Evolutionary conservation across 2,113 vertebrate genomes (phyloP).

Genomic region (Marmota flaviventris): DNA sequence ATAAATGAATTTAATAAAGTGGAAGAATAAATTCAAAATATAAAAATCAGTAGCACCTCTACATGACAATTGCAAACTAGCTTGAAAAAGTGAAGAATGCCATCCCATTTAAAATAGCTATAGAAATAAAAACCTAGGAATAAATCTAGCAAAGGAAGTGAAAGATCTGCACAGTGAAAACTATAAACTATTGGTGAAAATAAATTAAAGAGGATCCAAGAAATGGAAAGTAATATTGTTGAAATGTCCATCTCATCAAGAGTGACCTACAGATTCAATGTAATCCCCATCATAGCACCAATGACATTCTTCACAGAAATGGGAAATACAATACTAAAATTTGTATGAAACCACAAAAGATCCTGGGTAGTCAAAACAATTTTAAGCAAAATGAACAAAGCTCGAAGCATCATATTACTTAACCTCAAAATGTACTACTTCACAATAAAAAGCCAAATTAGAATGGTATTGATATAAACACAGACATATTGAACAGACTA

Average conservation of each 20-base stretch:
- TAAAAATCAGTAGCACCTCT: background rate
- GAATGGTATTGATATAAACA: background rate
- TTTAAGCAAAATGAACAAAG: background rate
- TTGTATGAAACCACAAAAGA: background rate
- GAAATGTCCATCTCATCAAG: background rate
- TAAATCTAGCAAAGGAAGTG: no score
- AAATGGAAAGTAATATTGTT: background rate
- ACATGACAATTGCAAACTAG: background rate
- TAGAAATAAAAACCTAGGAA: background rate
- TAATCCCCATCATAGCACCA: background rate
- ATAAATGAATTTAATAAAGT: background rate
- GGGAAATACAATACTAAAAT: background rate
- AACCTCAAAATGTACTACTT: background rate
- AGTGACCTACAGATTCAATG: background rate
- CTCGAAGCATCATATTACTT: background rate
- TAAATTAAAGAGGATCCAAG: background rate
- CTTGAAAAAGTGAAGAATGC: background rate
- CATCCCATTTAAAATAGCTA: background rate
- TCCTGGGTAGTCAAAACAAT: background rate
- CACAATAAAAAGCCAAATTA: background rate
- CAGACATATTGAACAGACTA: background rate
- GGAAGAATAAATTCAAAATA: background rate
- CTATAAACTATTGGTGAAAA: background rate
- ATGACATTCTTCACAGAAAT: background rate
- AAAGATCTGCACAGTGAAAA: background rate